Evolutionary conservation across 2,888 invertebrate species (phyloP).

Genomic region (Dascillus cervinus): DNA sequence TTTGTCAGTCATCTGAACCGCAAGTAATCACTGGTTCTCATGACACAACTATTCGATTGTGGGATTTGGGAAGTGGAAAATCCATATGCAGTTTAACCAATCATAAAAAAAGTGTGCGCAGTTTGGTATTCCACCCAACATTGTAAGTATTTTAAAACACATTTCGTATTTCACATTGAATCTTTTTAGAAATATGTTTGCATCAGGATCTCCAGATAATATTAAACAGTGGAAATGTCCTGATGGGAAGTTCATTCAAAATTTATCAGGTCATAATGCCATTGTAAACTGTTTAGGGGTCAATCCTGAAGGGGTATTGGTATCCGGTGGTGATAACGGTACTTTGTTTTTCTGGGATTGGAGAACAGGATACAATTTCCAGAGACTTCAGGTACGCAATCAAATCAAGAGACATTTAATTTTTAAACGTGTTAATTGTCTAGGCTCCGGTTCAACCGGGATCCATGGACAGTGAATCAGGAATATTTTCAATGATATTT

Average conservation of each 20-base stretch:
- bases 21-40: slow-evolving; percentile 88
- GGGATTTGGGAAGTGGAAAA: slow-evolving; percentile 96
- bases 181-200: slow-evolving; percentile 73
- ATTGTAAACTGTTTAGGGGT: slow-evolving; percentile 95
- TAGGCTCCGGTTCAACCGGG: slow-evolving; percentile 95
- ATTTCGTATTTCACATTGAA: neutral
- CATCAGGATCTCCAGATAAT: slow-evolving; percentile 96
- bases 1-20: slow-evolving; percentile 89
- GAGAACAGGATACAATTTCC: slow-evolving; percentile 98
- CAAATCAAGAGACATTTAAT: no score
- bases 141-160: slow-evolving; percentile 40
- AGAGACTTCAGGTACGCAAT: slow-evolving; percentile 75
- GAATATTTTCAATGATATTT: slow-evolving; percentile 92
- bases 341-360: slow-evolving; percentile 98
- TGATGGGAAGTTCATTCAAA: slow-evolving; percentile 95
- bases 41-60: slow-evolving; percentile 92
- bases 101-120: slow-evolving; percentile 92
- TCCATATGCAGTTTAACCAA: slow-evolving; percentile 92
- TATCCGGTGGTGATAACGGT: slow-evolving; percentile 98
- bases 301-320: slow-evolving; percentile 91
- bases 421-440: slow-evolving; percentile 23
- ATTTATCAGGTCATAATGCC: slow-evolving; percentile 92
- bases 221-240: slow-evolving; percentile 99
- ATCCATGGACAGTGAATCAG: slow-evolving; percentile 98
- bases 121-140: slow-evolving; percentile 69